phyloP scores from a whole-genome alignment of 2,113 vertebrate genomes.

The Procavia capensis region DNA sequence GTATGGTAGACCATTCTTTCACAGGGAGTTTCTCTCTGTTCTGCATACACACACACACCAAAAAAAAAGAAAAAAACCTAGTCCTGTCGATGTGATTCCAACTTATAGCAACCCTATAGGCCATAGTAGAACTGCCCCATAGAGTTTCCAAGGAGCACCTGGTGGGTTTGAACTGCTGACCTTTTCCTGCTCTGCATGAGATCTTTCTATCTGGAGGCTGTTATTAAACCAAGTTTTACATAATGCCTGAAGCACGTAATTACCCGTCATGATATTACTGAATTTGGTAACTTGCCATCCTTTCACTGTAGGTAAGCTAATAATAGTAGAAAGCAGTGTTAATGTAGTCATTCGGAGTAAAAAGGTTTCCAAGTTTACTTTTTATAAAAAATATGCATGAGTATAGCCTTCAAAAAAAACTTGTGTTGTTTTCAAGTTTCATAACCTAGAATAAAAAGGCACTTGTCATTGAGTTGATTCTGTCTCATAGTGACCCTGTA shows the following conservation, averaged over 20 bases:
- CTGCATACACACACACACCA: no score
- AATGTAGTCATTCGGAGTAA: neutral
- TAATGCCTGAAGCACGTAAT: neutral
- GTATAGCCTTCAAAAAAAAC: neutral
- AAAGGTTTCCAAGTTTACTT: neutral
- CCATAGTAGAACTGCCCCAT: no score
- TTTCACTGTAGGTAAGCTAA: neutral
- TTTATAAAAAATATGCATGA: neutral
- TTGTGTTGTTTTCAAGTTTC: neutral
- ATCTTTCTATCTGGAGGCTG: neutral
- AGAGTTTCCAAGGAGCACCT: no score
- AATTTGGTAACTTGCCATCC: slow-evolving; percentile 1
- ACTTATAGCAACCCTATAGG: no score
- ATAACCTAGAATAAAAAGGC: neutral
- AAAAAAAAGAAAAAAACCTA: no score
- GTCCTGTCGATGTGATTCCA: no score
- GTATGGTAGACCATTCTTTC: neutral
- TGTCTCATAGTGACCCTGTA: no score
- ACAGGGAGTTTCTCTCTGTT: neutral
- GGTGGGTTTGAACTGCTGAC: no score
- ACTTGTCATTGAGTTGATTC: no score
- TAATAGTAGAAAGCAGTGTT: neutral
- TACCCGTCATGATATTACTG: neutral
- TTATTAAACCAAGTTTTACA: neutral
- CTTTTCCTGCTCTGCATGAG: neutral